These are phyloP conservation scores for Dione vanillae DNA, from an alignment of 2,888 invertebrate genomes.

Conservation along the genomic window DNA sequence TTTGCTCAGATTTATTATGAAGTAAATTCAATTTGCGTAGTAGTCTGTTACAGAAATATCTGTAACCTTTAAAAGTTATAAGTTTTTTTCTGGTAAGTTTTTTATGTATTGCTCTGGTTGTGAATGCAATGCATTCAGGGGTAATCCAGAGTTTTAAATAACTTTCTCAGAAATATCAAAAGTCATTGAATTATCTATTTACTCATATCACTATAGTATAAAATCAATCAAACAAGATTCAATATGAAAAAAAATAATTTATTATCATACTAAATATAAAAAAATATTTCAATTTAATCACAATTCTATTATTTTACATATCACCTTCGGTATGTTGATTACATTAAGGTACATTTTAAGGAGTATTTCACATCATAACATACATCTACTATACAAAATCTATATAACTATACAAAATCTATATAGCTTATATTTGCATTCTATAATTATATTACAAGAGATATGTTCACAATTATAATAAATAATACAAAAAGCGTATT, in stretches of 20 bases:
- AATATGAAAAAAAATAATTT: conserved; percentile 54
- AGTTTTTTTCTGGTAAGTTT: too few species aligned
- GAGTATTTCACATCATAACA: conserved; percentile 26
- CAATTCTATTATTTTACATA: conserved; percentile 42
- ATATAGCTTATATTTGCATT: conserved; percentile 16
- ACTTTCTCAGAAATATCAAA: too few species aligned
- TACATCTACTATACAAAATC: conserved; percentile 1
- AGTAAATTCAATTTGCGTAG: too few species aligned
- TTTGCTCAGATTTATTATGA: too few species aligned
- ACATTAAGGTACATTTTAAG: conserved; percentile 34
- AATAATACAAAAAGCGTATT: conserved; percentile 12
- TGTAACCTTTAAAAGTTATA: too few species aligned
- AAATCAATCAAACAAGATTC: conserved; percentile 39
- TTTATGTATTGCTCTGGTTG: too few species aligned
- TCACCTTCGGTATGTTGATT: conserved; percentile 37
- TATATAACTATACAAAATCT: conserved; percentile 15
- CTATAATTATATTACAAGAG: conserved; percentile 13
- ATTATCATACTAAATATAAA: conserved; percentile 52
- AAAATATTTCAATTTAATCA: conserved; percentile 48
- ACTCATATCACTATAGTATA: too few species aligned
- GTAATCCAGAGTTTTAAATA: too few species aligned
- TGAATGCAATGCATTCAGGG: too few species aligned
- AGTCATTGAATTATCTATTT: too few species aligned
- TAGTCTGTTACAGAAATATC: too few species aligned
- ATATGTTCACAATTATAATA: conserved; percentile 20